phyloP scores from a whole-genome alignment of 2,888 invertebrate genomes.

The Serripes groenlandicus region DNA sequence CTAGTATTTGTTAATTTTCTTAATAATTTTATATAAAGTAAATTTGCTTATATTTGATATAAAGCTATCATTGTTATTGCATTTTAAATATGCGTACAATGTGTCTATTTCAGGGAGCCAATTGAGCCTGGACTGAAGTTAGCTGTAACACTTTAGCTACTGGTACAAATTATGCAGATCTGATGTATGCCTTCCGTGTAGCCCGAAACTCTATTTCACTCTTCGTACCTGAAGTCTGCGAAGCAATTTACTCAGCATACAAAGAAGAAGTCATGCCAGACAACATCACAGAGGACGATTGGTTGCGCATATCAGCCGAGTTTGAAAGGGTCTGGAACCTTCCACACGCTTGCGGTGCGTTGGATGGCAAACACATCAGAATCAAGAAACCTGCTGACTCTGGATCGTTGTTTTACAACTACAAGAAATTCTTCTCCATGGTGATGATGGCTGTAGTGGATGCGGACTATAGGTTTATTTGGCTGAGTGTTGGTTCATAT shows the following conservation, averaged over 20 bases:
- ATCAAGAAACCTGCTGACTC: constrained; percentile 7
- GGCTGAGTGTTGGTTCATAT: too few relatives aligned
- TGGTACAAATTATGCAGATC: constrained; percentile 13
- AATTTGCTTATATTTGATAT: too few relatives aligned
- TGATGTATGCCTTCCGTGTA: constrained; percentile 10
- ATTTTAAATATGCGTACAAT: too few relatives aligned
- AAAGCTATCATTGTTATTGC: too few relatives aligned
- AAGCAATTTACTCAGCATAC: constrained; percentile 20
- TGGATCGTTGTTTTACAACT: too few relatives aligned
- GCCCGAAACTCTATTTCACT: constrained; percentile 6
- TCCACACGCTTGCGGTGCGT: constrained; percentile 9
- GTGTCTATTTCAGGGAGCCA: not conserved
- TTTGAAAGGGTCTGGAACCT: constrained; percentile 23
- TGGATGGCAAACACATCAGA: constrained; percentile 14
- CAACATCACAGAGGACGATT: constrained; percentile 25
- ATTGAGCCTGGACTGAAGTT: not conserved
- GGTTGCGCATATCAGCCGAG: constrained; percentile 14
- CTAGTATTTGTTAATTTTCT: too few relatives aligned
- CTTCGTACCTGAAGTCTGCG: constrained; percentile 6
- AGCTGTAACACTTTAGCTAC: not conserved
- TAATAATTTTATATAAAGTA: too few relatives aligned
- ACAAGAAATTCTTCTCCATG: too few relatives aligned
- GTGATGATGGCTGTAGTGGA: too few relatives aligned
- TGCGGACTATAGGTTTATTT: too few relatives aligned
- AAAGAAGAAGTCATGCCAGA: constrained; percentile 27